Evolutionary conservation across 2,797 vertebrate species (phyloP).

Genomic region (Pelochelys cantorii): DNA sequence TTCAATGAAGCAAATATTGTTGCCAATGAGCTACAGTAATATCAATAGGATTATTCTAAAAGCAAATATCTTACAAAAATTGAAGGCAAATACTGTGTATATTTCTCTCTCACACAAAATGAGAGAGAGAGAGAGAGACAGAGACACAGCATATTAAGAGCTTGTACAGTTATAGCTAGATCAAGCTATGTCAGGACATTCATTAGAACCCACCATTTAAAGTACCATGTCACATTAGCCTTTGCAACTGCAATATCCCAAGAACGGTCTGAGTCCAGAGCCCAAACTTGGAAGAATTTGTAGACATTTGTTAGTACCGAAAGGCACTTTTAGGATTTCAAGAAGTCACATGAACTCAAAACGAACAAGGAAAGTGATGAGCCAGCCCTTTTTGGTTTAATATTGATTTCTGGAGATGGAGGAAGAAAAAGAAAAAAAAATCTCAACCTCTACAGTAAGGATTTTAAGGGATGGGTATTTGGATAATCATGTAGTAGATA

Average conservation of each 20-base stretch:
- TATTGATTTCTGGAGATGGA: not conserved
- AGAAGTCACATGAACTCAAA: not conserved
- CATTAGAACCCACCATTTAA: not conserved
- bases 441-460: not conserved
- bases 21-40: not conserved
- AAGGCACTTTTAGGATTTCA: accelerated
- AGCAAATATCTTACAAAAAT: not conserved
- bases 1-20: not conserved
- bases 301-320: not conserved
- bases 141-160: not conserved
- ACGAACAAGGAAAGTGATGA: not conserved
- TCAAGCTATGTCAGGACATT: not conserved
- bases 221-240: not conserved
- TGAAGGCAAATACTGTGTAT: not conserved
- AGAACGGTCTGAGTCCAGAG: not conserved
- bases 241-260: not conserved
- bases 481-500: too few relatives aligned
- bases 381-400: not conserved
- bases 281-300: not conserved
- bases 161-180: not conserved
- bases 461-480: too few relatives aligned
- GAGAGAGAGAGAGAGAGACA: too few relatives aligned
- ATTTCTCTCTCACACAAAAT: too few relatives aligned
- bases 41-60: not conserved
- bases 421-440: too few relatives aligned